Evolutionary conservation across 1,140 invertebrate species (phyloP).

Genomic region (Temnothorax nylanderi): DNA sequence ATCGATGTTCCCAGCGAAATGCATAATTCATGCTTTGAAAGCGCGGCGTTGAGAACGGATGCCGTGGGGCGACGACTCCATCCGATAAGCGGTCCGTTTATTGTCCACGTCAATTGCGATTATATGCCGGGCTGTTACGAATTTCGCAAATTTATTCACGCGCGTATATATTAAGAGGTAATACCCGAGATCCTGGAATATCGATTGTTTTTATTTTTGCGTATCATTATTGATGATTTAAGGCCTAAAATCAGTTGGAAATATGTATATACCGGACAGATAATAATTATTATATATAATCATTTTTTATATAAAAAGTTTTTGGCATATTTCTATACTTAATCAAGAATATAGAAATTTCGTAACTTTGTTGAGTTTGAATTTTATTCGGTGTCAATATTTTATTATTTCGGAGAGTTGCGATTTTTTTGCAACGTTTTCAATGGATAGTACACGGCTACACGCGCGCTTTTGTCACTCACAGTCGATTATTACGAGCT

Average conservation of each 20-base stretch:
- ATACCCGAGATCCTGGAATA: background rate
- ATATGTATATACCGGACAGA: background rate
- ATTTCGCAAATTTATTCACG: slow-evolving; percentile 15
- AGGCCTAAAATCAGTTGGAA: background rate
- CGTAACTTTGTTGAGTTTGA: background rate
- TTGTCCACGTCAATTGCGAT: slow-evolving; percentile 29
- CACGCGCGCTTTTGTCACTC: background rate
- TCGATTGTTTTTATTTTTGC: background rate
- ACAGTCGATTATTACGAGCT: background rate
- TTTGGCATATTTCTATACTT: background rate
- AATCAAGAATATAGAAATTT: background rate
- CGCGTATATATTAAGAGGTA: background rate
- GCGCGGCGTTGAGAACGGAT: background rate
- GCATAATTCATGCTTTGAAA: slow-evolving; percentile 65
- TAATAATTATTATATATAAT: background rate
- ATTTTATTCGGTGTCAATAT: background rate
- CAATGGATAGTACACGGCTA: background rate
- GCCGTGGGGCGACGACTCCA: slow-evolving; percentile 13
- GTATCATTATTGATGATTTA: background rate
- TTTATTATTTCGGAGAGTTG: background rate
- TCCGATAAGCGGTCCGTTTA: slow-evolving; percentile 43
- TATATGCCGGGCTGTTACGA: background rate
- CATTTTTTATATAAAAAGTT: background rate
- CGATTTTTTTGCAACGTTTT: background rate
- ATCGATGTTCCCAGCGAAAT: slow-evolving; percentile 54